Evolutionary conservation across 1,140 invertebrate genomes (phyloP).

Genomic region (Trichonephila clavata): DNA sequence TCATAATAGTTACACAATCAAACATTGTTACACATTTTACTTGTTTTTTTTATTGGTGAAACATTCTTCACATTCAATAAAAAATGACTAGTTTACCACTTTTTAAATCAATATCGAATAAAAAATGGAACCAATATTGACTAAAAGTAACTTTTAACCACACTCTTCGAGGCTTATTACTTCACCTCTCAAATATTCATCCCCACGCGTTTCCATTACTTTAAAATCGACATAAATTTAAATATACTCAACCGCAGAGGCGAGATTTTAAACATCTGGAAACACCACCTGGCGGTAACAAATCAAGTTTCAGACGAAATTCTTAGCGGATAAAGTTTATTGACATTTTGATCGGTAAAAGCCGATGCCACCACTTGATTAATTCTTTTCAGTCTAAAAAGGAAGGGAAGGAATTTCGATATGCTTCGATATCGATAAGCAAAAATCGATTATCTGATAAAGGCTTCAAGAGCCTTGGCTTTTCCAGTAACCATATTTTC

Average conservation of each 20-base stretch:
- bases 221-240: too few relatives aligned
- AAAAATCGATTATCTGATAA: constrained; percentile 2
- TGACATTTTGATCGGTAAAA: constrained; percentile 27
- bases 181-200: neutral
- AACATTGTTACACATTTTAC: too few relatives aligned
- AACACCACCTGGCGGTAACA: neutral
- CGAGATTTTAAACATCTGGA: neutral
- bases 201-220: too few relatives aligned
- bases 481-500: neutral
- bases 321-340: neutral
- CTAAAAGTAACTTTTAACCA: too few relatives aligned
- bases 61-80: too few relatives aligned
- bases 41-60: too few relatives aligned
- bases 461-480: neutral
- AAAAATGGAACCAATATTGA: too few relatives aligned
- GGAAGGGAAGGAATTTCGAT: neutral
- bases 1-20: too few relatives aligned
- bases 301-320: neutral
- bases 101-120: too few relatives aligned
- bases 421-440: constrained; percentile 8
- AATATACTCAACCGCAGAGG: too few relatives aligned
- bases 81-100: too few relatives aligned
- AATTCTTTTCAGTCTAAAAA: neutral
- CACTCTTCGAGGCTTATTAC: too few relatives aligned
- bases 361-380: neutral